Conservation (phyloP, 2,888 invertebrate genomes). For the Lochmaea crataegi region DNA sequence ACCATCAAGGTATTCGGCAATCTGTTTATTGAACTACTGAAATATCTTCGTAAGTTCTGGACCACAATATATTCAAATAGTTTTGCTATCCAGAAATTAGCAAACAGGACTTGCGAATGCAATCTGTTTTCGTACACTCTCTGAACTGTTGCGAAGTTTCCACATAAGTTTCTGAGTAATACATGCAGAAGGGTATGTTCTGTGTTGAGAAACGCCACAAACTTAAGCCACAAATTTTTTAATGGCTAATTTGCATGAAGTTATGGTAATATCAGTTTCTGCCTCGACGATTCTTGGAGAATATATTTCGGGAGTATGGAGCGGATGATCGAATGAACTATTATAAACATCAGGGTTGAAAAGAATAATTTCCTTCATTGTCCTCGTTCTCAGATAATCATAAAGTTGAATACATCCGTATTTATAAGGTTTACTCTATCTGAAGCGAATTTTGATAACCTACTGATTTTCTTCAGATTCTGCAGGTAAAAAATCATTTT, state of each 20-base stretch:
- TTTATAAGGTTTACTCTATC: too few relatives aligned
- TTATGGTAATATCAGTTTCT: slow-evolving; percentile 36
- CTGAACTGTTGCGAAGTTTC: slow-evolving; percentile 26
- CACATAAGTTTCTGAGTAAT: slow-evolving; percentile 34
- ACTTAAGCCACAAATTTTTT: slow-evolving; percentile 33
- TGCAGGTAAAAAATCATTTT: too few relatives aligned
- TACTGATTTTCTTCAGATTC: too few relatives aligned
- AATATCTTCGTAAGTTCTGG: neutral
- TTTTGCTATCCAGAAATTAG: slow-evolving; percentile 30
- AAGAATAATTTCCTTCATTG: too few relatives aligned
- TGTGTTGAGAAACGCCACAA: slow-evolving; percentile 28
- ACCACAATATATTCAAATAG: slow-evolving; percentile 27
- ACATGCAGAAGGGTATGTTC: slow-evolving; percentile 35
- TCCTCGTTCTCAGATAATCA: too few relatives aligned
- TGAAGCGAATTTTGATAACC: too few relatives aligned
- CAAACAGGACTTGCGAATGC: slow-evolving; percentile 29
- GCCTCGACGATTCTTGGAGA: slow-evolving; percentile 25
- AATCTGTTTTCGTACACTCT: slow-evolving; percentile 36
- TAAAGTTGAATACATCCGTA: too few relatives aligned
- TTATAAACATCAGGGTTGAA: neutral
- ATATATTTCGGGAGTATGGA: slow-evolving; percentile 14
- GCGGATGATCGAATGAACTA: neutral
- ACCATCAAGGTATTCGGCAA: neutral
- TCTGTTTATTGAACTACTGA: neutral
- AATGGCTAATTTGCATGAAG: slow-evolving; percentile 34